Base-by-base conservation (phyloP, 1,140 invertebrate genomes). In the Pseudoatta argentina region DNA sequence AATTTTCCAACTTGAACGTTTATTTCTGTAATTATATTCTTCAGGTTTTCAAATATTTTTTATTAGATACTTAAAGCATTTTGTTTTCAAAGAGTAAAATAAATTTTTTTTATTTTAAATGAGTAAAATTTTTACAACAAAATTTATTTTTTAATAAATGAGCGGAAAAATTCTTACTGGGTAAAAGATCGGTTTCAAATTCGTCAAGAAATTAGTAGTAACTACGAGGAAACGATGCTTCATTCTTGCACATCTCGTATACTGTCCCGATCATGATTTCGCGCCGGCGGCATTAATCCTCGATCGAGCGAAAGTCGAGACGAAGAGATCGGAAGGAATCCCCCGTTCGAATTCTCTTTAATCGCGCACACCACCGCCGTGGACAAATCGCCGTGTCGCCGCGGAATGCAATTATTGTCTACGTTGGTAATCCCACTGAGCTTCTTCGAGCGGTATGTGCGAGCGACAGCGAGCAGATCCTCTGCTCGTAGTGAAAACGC, bases 331-430 rank as follows among this genome's bases (percentile, higher is more conserved):
- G 57, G 69, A 53, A 69, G 18, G 53, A 87, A 78, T 73, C 34
- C 48, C 12, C 2, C 39, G 21, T 24, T 78, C 39, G 53, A 82
- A 83, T 75, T 83, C 75, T 59, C 51, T 61, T 34, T 18, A 10
- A 30, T 79, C 79, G 77, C 30, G 64, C 24, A 85, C 71, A 69
- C 73, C 77, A 59, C 14, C 27, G 24, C n/a, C 61, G 75, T 61
- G 51, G 44, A 77, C 39, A 63, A 86, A 86, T 88, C 55, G 55
- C 27, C n/a, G 2, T 34, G 73, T 63, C 51, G 44, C 30, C 51
- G 77, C 53, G 87, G 71, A 88, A 88, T 55, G 88, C 73, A 88
- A 81, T 88, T 86, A 89, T 87, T 79, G 77, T 82, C 44, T 24
- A 30, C 66, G 18, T n/a, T 63, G 61, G 55, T 89, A 75, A 90